phyloP scores from a whole-genome alignment of 1,140 invertebrate genomes.

The Brachionus rubens region DNA sequence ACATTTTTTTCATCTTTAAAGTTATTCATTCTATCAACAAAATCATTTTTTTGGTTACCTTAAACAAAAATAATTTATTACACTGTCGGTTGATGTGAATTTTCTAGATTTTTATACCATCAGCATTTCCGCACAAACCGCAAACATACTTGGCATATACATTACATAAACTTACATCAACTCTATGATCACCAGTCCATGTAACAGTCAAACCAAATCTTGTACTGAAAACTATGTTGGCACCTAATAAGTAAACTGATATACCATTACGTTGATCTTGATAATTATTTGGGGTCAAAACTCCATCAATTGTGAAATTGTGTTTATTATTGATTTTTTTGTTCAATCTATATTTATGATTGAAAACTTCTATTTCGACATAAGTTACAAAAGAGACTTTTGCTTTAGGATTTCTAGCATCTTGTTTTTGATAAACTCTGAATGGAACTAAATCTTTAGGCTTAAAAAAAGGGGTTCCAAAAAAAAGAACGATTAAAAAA shows the following conservation, averaged over 20 bases:
- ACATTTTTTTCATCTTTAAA: neutral
- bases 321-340: neutral
- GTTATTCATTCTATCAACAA: conserved; percentile 8
- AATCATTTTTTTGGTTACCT: conserved; percentile 18
- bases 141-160: conserved; percentile 30
- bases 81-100: neutral
- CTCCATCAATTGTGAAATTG: neutral
- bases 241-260: neutral
- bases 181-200: conserved; percentile 27
- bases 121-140: conserved; percentile 41
- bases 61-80: neutral
- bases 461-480: neutral
- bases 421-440: conserved; percentile 35
- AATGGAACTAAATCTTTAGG: conserved; percentile 26
- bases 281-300: neutral
- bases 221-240: conserved; percentile 26
- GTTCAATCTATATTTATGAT: neutral
- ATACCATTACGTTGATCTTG: neutral
- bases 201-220: conserved; percentile 29
- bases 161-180: conserved; percentile 14
- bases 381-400: neutral
- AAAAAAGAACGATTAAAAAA: neutral
- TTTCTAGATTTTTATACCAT: conserved; percentile 2
- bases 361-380: conserved; percentile 24
- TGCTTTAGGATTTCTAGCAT: neutral